Evolutionary conservation across 2,797 vertebrate genomes (phyloP).

Genomic region (Molossus alvarezi): DNA sequence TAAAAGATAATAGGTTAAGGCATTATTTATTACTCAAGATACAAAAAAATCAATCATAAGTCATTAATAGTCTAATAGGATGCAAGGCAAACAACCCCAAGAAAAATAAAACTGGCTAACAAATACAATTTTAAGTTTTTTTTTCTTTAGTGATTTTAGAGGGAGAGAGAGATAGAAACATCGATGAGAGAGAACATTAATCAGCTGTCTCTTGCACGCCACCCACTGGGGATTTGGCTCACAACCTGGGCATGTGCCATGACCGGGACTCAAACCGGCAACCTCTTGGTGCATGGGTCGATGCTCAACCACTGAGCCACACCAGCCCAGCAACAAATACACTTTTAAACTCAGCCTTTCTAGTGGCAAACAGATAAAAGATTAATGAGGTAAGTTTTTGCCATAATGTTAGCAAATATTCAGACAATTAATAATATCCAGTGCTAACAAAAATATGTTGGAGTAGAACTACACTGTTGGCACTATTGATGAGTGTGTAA

Average conservation of each 20-base stretch:
- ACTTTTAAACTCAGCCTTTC: not conserved
- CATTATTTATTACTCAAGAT: not conserved
- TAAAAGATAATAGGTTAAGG: not conserved
- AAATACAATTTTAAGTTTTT: not conserved
- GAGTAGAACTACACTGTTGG: not conserved
- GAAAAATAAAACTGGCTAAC: not conserved
- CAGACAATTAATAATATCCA: not conserved
- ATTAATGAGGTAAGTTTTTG: not conserved
- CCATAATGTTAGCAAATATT: not conserved
- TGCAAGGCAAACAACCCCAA: not conserved
- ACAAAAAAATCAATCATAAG: not conserved
- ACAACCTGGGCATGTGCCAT: no score
- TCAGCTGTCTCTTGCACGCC: no score
- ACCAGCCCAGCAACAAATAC: not conserved
- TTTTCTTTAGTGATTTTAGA: no score
- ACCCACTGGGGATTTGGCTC: no score
- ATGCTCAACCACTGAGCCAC: no score
- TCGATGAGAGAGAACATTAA: no score
- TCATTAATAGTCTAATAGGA: not conserved
- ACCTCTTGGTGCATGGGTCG: no score
- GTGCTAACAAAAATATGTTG: not conserved
- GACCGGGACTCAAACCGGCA: no score
- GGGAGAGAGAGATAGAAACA: no score
- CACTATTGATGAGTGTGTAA: not conserved
- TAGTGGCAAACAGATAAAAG: not conserved